Conservation (phyloP, 2,113 vertebrate species). For the Rhinoptilus africanus region DNA sequence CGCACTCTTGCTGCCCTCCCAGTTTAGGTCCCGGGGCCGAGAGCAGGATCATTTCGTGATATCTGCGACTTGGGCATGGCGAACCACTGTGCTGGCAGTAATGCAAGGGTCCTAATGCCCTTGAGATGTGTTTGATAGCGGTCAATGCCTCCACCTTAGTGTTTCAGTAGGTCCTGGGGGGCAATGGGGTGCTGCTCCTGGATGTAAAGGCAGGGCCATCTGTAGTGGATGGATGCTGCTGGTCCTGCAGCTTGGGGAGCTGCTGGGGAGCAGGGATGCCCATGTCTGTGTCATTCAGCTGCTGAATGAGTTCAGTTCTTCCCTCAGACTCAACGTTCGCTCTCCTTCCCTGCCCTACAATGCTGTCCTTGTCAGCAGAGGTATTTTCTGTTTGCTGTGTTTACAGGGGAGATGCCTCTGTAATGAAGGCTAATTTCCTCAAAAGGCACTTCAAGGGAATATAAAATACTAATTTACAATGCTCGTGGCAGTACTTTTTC, state of each 20-base stretch:
- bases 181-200: neutral
- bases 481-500: neutral
- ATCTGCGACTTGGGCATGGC: rapidly evolving
- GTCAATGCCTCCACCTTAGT: neutral
- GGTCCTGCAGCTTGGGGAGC: neutral
- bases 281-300: neutral
- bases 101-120: rapidly evolving
- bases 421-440: slow-evolving; percentile 53
- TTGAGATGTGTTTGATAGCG: neutral
- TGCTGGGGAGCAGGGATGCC: neutral
- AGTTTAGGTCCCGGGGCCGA: rapidly evolving
- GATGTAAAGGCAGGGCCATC: neutral
- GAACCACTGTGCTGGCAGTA: rapidly evolving
- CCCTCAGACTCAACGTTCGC: neutral
- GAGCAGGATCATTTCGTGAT: rapidly evolving
- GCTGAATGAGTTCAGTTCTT: neutral
- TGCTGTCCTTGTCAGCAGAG: slow-evolving; percentile 3
- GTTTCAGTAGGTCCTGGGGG: rapidly evolving
- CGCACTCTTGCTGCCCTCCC: neutral
- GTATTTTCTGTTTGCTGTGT: neutral
- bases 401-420: slow-evolving; percentile 25
- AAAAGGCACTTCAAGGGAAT: slow-evolving; percentile 37
- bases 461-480: slow-evolving; percentile 37
- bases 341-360: neutral
- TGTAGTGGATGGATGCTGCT: rapidly evolving